phyloP scores from a whole-genome alignment of 2,113 vertebrate genomes.

The Osmerus mordax region DNA sequence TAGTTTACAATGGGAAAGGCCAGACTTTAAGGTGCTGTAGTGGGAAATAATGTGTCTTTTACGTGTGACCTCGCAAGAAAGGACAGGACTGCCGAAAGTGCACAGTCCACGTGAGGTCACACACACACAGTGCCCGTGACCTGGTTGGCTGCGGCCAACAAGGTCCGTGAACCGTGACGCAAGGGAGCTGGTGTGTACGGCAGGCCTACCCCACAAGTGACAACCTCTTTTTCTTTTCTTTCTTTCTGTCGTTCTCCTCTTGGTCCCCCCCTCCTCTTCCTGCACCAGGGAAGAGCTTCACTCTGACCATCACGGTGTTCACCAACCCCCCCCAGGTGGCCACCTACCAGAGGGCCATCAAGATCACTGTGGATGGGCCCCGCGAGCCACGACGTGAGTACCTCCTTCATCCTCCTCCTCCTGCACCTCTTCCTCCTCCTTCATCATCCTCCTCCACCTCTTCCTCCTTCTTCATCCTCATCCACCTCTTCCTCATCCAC shows the following conservation, averaged over 20 bases:
- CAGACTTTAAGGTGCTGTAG: background rate
- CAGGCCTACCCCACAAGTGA: too few relatives aligned
- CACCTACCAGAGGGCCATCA: constrained; percentile 96
- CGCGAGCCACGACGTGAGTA: constrained; percentile 93
- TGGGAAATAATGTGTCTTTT: too few relatives aligned
- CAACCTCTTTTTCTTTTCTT: background rate
- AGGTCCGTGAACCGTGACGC: too few relatives aligned
- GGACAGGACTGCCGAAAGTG: background rate
- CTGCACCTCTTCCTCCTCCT: background rate
- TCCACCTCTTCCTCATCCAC: background rate
- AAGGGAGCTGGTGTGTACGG: too few relatives aligned
- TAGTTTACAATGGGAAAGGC: background rate
- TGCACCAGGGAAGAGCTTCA: constrained; percentile 91
- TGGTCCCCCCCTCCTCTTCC: background rate
- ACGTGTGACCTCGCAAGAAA: background rate
- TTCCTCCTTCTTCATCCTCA: background rate
- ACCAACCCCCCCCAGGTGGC: constrained; percentile 96
- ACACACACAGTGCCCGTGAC: too few relatives aligned
- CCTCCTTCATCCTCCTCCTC: constrained; percentile 2
- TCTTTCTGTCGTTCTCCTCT: background rate
- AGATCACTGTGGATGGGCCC: constrained; percentile 94
- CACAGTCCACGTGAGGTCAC: too few relatives aligned
- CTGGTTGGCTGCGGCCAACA: too few relatives aligned
- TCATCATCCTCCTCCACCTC: background rate
- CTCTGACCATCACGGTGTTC: constrained; percentile 97